phyloP scores from a whole-genome alignment of 2,888 invertebrate genomes.

The Lypha dubia region DNA sequence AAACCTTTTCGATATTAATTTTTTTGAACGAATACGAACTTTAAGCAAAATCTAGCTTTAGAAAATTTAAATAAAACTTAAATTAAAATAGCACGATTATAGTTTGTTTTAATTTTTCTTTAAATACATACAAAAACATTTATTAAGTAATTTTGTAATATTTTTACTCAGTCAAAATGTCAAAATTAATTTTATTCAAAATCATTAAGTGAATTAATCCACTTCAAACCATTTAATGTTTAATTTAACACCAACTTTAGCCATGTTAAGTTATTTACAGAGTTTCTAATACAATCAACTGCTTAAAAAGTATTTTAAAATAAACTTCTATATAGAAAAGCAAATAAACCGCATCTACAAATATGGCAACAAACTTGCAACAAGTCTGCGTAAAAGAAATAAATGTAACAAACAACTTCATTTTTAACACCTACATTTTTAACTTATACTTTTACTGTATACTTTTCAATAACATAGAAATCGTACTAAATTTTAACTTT shows the following conservation, averaged over 20 bases:
- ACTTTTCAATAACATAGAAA: constrained; percentile 57
- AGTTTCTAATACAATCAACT: constrained; percentile 61
- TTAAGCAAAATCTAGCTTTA: too few species aligned
- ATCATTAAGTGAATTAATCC: too few species aligned
- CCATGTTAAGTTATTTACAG: constrained; percentile 50
- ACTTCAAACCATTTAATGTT: constrained; percentile 63
- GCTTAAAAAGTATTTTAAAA: constrained; percentile 53
- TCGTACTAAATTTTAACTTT: constrained; percentile 43
- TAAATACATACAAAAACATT: too few species aligned
- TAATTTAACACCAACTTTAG: constrained; percentile 67
- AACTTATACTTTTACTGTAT: background rate
- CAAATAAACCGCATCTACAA: constrained; percentile 24
- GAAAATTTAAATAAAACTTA: too few species aligned
- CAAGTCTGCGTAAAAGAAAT: constrained; percentile 77
- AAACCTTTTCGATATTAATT: too few species aligned
- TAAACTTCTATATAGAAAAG: constrained; percentile 37
- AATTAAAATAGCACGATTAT: too few species aligned
- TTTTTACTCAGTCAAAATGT: too few species aligned
- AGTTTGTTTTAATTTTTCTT: too few species aligned
- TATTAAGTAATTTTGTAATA: too few species aligned
- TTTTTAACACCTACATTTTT: constrained; percentile 75
- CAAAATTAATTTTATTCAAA: too few species aligned
- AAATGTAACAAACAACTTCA: constrained; percentile 80
- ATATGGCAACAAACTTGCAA: constrained; percentile 27
- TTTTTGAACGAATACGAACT: too few species aligned